These are phyloP conservation scores for Dasyornis broadbenti DNA, from an alignment of 2,113 vertebrate species.

Conservation along the genomic window DNA sequence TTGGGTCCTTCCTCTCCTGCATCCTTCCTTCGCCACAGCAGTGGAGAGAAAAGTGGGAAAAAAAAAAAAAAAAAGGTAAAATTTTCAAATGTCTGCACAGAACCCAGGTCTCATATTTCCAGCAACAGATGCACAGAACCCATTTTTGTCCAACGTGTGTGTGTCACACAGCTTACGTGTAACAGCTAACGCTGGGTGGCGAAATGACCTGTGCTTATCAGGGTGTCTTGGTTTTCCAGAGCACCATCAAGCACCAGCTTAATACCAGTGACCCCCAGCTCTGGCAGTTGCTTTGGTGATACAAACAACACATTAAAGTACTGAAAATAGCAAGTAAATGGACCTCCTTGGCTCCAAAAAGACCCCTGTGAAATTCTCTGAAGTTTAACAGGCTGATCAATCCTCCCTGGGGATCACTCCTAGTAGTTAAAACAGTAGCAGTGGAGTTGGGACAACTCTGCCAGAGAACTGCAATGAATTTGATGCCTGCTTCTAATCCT, in stretches of 20 bases:
- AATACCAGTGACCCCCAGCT: neutral
- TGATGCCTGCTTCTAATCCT: neutral
- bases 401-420: rapidly evolving
- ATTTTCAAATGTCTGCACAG: neutral
- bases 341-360: neutral
- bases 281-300: neutral
- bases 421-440: neutral
- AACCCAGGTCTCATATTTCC: neutral
- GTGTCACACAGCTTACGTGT: neutral
- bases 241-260: neutral
- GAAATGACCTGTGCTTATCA: neutral
- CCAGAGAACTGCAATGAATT: neutral
- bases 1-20: slow-evolving; percentile 50
- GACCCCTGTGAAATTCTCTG: neutral
- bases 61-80: neutral
- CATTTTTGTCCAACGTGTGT: neutral
- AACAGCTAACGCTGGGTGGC: neutral
- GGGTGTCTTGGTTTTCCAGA: neutral
- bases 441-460: neutral
- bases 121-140: neutral
- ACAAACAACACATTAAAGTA: neutral
- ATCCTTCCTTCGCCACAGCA: neutral
- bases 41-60: neutral
- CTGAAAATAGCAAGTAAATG: neutral
- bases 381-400: neutral